Percentiles rank a stretch among this genome's conserved stretches.
Evolutionary conservation across 2,888 invertebrate species (phyloP).

Genomic region (Xanthostigma xanthostigma): DNA sequence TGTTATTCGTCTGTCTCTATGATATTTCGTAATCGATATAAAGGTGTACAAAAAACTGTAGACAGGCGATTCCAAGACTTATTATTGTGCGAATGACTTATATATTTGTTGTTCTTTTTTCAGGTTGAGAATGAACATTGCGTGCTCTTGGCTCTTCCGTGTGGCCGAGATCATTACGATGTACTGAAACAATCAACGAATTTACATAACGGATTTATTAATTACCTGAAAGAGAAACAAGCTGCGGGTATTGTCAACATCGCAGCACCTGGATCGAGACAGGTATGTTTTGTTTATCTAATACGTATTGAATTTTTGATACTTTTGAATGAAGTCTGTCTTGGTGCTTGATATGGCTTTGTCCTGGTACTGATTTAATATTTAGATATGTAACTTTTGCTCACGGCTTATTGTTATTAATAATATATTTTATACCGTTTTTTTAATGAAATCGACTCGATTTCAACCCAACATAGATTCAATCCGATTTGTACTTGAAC

Average conservation of each 20-base stretch:
- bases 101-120: constrained; percentile 15
- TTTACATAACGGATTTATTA: constrained; percentile 83
- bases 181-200: constrained; percentile 85
- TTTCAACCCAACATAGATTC: too few relatives aligned
- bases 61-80: too few relatives aligned
- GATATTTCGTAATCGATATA: too few relatives aligned
- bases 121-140: constrained; percentile 93
- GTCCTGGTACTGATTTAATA: background rate
- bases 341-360: background rate
- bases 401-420: background rate
- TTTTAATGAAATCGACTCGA: too few relatives aligned
- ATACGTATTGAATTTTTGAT: background rate
- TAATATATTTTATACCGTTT: too few relatives aligned
- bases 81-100: background rate
- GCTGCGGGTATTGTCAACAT: constrained; percentile 98
- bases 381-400: background rate
- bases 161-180: constrained; percentile 88
- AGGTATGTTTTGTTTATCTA: constrained; percentile 34
- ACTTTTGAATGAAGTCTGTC: background rate
- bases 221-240: constrained; percentile 90
- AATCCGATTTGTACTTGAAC: too few relatives aligned
- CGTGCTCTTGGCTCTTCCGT: constrained; percentile 87
- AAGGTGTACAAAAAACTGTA: too few relatives aligned
- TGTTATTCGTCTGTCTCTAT: too few relatives aligned
- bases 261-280: constrained; percentile 76